Evolutionary conservation across 2,113 vertebrate species (phyloP), one percentile per base, ranked within the genome.

Genomic region (Cochlearius cochlearius): DNA sequence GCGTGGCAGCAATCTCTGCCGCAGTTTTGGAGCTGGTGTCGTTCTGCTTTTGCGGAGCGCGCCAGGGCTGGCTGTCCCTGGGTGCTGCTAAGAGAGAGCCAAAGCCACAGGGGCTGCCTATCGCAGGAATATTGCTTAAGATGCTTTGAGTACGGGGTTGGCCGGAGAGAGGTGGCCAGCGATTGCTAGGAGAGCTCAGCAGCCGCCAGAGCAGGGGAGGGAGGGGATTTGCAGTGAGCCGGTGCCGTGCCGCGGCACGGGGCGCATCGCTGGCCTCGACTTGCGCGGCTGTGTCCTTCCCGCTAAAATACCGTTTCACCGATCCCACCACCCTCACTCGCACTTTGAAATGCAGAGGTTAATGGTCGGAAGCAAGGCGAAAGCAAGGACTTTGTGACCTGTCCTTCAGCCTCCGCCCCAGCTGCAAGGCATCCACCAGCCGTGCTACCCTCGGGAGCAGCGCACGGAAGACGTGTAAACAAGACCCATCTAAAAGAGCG

Each of bases 221-320:
- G 55, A 43, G 64, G 1, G 36, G 29, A 22, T 6, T 1, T 17
- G 56, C 34, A 9, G 27, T 5, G 8, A 25, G 18, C 22, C 41
- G 7, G 22, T 3, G 9, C 75, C 22, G 9, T 20, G 32, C 41
- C 15, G 5, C 2, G 27, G 39, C 41, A 27, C 8, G 2, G 50
- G 36, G 32, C 7, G 7, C 36, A 1, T 5, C 6, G 13, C 20
- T 21, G 56, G 49, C 29, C 49, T 25, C 29, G 3, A 14, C 7
- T 5, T 23, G 30, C 47, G 26, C 20, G 11, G 23, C 34, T 10
- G 4, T 22, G 41, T n/a, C 30, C 41, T 15, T 2, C 15, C 36
- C 32, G 38, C 32, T 25, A 13, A 30, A 12, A 6, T 1, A 10
- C 3, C 43, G 12, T 27, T n/a, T 5, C 5, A 12, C n/a, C 12